phyloP scores from a whole-genome alignment of 37 sponge, comb jelly and placozoan genomes.

The Chondrilla cf. caribensis region DNA sequence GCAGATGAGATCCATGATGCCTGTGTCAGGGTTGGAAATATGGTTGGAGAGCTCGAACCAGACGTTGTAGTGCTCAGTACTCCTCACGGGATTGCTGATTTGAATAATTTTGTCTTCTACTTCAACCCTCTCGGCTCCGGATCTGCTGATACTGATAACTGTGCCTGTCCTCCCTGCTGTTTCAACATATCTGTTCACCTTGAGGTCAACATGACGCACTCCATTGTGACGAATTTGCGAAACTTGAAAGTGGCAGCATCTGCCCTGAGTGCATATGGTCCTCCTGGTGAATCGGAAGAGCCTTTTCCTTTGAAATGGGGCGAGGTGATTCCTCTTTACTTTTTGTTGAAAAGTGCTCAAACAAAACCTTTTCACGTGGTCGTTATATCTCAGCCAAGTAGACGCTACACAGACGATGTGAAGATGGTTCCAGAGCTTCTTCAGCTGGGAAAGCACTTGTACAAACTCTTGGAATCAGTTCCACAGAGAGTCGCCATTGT shows the following conservation, averaged over 20 bases:
- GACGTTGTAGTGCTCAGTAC: slow-evolving; percentile 67
- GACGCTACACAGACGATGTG: slow-evolving; percentile 63
- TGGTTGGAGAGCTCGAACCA: slow-evolving; percentile 44
- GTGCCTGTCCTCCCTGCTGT: slow-evolving; percentile 77
- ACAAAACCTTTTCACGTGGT: slow-evolving; percentile 4
- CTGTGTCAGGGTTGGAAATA: slow-evolving; percentile 34
- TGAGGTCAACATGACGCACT: slow-evolving; percentile 21
- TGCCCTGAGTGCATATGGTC: slow-evolving; percentile 60
- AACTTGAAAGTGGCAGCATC: slow-evolving; percentile 23
- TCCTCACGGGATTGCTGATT: slow-evolving; percentile 74
- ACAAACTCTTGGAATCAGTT: slow-evolving; percentile 17
- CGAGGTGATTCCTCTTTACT: slow-evolving; percentile 73
- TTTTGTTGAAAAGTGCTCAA: not conserved
- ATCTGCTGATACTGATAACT: slow-evolving; percentile 74
- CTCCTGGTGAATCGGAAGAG: slow-evolving; percentile 36
- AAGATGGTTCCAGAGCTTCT: slow-evolving; percentile 66
- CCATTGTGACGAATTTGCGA: slow-evolving; percentile 22
- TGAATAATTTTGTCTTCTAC: slow-evolving; percentile 60
- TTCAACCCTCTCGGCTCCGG: slow-evolving; percentile 60
- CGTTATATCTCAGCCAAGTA: slow-evolving; percentile 62
- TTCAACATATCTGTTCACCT: slow-evolving; percentile 55
- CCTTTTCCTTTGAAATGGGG: slow-evolving; percentile 72
- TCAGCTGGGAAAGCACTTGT: slow-evolving; percentile 37
- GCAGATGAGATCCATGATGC: slow-evolving; percentile 71
- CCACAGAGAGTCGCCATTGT: slow-evolving; percentile 48